These are phyloP conservation scores for Lamproptera curius DNA, from an alignment of 2,888 invertebrate genomes.

Conservation along the genomic window DNA sequence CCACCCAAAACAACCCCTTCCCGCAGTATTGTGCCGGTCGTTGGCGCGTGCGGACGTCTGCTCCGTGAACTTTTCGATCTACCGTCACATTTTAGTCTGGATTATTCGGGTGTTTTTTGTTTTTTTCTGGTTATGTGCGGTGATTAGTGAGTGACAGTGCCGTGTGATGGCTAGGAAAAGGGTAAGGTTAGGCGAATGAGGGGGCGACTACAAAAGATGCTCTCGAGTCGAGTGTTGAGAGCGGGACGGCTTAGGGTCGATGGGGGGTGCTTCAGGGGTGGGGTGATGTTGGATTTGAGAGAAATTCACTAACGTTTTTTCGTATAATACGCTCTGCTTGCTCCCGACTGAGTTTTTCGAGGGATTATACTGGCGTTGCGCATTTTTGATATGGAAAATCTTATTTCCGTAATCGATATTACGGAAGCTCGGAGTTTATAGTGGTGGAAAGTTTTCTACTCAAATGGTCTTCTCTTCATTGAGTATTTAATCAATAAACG, in stretches of 20 bases:
- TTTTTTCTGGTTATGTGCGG: constrained; percentile 3
- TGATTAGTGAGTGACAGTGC: constrained; percentile 19
- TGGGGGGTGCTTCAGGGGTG: background rate
- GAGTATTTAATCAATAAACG: too few species aligned
- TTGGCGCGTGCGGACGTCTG: constrained; percentile 13
- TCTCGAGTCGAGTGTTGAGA: constrained; percentile 13
- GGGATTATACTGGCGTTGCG: too few species aligned
- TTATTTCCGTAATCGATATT: too few species aligned
- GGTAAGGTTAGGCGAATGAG: constrained; percentile 20
- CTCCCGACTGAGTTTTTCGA: too few species aligned
- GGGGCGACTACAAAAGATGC: constrained; percentile 1
- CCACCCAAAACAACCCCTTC: constrained; percentile 8
- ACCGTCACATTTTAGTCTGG: too few species aligned
- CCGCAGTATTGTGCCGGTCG: constrained; percentile 17
- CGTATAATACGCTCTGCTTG: too few species aligned
- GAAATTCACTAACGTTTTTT: too few species aligned
- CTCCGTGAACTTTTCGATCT: background rate
- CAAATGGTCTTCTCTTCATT: too few species aligned
- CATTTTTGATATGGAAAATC: too few species aligned
- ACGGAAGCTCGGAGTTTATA: too few species aligned
- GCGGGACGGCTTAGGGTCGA: background rate
- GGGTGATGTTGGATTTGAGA: background rate
- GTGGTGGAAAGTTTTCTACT: too few species aligned
- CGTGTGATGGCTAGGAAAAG: constrained; percentile 19
- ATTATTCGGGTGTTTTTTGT: background rate